These are phyloP conservation scores for Aphis gossypii DNA, from an alignment of 1,140 invertebrate species.

Conservation along the genomic window DNA sequence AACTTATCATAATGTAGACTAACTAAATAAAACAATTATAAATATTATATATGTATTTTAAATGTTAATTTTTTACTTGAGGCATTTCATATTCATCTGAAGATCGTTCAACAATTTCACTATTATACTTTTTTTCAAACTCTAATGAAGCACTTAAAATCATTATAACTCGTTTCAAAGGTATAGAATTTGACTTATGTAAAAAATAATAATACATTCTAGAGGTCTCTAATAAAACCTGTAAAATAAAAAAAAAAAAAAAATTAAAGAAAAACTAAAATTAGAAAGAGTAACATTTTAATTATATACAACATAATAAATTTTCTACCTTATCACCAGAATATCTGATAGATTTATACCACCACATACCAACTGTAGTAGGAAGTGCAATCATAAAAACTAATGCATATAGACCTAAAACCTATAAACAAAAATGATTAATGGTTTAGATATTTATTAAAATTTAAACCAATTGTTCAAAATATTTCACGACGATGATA, in stretches of 20 bases:
- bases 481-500: neutral
- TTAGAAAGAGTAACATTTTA: neutral
- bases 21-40: neutral
- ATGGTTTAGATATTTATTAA: neutral
- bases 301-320: neutral
- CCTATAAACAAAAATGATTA: constrained; percentile 8
- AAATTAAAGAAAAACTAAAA: neutral
- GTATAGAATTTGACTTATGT: constrained; percentile 93
- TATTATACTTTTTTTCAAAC: constrained; percentile 93
- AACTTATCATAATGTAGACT: too few relatives aligned
- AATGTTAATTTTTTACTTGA: constrained; percentile 70
- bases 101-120: constrained; percentile 90
- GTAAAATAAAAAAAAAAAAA: constrained; percentile 44
- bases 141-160: constrained; percentile 94
- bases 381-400: constrained; percentile 98
- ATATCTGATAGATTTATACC: constrained; percentile 97
- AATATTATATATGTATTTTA: neutral
- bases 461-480: too few relatives aligned
- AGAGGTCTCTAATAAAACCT: constrained; percentile 93
- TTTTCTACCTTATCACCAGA: constrained; percentile 83
- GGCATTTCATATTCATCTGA: constrained; percentile 96
- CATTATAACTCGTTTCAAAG: constrained; percentile 94
- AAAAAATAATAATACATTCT: constrained; percentile 96
- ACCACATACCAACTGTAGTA: constrained; percentile 94
- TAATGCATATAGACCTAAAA: constrained; percentile 88